phyloP scores from a whole-genome alignment of 2,797 vertebrate species.

The Molossus molossus region DNA sequence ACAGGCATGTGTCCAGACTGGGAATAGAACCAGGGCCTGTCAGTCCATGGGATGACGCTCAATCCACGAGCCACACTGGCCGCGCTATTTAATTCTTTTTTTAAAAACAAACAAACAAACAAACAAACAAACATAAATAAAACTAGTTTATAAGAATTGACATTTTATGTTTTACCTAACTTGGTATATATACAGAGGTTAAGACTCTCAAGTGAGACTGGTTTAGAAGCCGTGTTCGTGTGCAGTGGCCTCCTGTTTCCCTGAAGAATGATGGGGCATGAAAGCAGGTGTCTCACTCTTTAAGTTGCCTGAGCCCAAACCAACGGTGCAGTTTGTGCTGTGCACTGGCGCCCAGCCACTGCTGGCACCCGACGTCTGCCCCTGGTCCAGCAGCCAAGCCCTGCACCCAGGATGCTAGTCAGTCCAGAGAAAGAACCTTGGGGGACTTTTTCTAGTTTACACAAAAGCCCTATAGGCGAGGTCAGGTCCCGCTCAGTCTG shows the following conservation, averaged over 20 bases:
- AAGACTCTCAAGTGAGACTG: not conserved
- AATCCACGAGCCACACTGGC: too few relatives aligned
- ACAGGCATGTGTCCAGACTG: too few relatives aligned
- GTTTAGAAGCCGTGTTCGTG: not conserved
- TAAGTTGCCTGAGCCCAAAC: not conserved
- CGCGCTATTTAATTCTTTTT: too few relatives aligned
- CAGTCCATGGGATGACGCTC: too few relatives aligned
- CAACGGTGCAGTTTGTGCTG: not conserved
- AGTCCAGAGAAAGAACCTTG: not conserved
- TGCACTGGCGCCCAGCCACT: not conserved
- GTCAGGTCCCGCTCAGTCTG: not conserved
- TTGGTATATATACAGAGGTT: slow-evolving; percentile 6
- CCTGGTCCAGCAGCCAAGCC: not conserved
- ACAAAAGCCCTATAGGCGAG: not conserved
- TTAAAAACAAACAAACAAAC: too few relatives aligned
- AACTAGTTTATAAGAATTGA: not conserved
- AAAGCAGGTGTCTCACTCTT: not conserved
- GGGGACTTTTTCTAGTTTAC: not conserved
- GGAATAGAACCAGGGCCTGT: too few relatives aligned
- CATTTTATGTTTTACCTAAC: slow-evolving; percentile 22
- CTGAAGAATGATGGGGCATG: not conserved
- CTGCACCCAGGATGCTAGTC: not conserved
- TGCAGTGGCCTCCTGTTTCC: not conserved
- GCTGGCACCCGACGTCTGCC: not conserved
- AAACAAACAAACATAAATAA: too few relatives aligned